A percentile compares a stretch with the other conserved stretches of the same genome.
These are phyloP conservation scores for Euplexia lucipara DNA, from an alignment of 2,888 invertebrate species.

Conservation along the genomic window DNA sequence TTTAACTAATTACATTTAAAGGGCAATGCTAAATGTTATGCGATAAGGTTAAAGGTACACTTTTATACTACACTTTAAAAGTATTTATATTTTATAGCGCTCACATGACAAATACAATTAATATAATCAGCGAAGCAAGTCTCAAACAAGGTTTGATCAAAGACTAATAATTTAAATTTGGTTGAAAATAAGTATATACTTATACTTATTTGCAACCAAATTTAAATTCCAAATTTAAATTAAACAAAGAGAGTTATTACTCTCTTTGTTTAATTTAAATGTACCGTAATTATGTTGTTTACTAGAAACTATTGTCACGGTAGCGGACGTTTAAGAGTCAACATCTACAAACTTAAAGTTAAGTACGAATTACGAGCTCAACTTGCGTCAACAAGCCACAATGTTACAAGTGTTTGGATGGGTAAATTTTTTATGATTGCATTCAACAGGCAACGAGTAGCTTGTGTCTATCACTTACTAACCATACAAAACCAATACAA, in stretches of 20 bases:
- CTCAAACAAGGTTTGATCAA: too few species aligned
- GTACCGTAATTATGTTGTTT: not conserved
- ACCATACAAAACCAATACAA: not conserved
- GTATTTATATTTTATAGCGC: not conserved
- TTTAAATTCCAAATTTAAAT: too few species aligned
- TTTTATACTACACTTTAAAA: not conserved
- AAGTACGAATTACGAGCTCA: not conserved
- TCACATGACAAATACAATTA: not conserved
- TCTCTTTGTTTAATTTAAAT: too few species aligned
- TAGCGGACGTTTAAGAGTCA: not conserved
- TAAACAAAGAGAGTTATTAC: too few species aligned
- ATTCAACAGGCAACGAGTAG: slow-evolving; percentile 1
- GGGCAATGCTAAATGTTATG: not conserved
- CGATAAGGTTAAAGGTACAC: not conserved
- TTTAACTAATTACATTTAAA: not conserved
- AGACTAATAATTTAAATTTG: too few species aligned
- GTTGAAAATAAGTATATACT: too few species aligned
- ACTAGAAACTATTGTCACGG: not conserved
- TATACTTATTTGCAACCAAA: too few species aligned
- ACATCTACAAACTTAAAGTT: slow-evolving; percentile 10
- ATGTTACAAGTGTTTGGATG: not conserved
- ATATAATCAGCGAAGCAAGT: not conserved
- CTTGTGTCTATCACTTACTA: not conserved
- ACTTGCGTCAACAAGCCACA: not conserved
- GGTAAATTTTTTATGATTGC: slow-evolving; percentile 17